Conservation (phyloP, 2,113 vertebrate genomes). For the Microtus montanus region DNA sequence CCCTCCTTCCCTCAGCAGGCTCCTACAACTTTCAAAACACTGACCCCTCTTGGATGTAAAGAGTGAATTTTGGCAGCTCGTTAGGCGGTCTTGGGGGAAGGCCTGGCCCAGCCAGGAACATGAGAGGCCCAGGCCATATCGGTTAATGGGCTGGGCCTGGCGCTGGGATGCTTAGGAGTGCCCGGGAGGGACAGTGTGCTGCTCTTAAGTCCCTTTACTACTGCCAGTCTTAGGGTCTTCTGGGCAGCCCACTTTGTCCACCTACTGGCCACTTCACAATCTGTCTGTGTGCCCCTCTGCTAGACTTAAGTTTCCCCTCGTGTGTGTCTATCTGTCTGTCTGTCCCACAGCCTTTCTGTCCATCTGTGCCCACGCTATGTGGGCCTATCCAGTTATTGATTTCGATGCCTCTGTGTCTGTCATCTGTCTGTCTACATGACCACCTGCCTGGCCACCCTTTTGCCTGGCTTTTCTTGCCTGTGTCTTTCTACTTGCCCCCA, state of each 20-base stretch:
- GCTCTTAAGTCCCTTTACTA: neutral
- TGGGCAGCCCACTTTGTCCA: neutral
- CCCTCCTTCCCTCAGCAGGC: neutral
- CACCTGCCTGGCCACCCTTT: neutral
- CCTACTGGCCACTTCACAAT: neutral
- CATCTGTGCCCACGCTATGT: neutral
- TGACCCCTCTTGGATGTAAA: constrained; percentile 77
- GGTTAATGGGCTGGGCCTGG: constrained; percentile 75
- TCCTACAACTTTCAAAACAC: constrained; percentile 76
- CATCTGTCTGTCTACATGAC: neutral
- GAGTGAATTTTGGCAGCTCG: constrained; percentile 81
- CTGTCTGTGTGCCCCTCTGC: neutral
- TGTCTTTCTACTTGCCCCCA: neutral
- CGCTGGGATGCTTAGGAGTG: constrained; percentile 45
- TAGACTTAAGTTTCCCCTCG: neutral
- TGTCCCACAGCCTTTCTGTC: neutral
- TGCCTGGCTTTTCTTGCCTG: neutral
- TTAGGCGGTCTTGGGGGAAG: constrained; percentile 52
- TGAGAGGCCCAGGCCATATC: constrained; percentile 78
- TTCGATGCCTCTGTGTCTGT: neutral
- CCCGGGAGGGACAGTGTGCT: constrained; percentile 22
- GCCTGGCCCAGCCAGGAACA: constrained; percentile 73
- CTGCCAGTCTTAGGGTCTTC: neutral
- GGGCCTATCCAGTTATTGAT: neutral
- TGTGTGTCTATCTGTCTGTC: neutral